These are phyloP conservation scores for Bubo scandiacus DNA, from an alignment of 2,113 vertebrate species.

Conservation along the genomic window DNA sequence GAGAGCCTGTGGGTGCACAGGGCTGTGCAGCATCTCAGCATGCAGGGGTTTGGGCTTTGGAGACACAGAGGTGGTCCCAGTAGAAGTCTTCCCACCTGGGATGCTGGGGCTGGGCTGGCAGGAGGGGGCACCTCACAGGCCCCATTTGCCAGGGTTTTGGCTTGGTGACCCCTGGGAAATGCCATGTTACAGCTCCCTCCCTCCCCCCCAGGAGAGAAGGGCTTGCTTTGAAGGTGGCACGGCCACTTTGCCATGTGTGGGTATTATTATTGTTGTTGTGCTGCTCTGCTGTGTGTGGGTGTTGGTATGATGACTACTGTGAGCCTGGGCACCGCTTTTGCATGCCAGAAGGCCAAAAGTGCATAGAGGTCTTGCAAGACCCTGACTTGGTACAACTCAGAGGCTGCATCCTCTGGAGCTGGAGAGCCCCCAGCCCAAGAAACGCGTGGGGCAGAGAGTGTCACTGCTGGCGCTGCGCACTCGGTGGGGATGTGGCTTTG, in stretches of 20 bases:
- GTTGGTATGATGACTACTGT: background rate
- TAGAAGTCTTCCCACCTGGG: background rate
- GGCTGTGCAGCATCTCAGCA: background rate
- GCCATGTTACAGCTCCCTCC: background rate
- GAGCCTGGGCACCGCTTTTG: background rate
- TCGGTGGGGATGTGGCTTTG: accelerated
- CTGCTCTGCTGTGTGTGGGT: background rate
- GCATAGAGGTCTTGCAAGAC: background rate
- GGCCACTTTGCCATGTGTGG: background rate
- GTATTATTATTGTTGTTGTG: background rate
- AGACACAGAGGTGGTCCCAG: background rate
- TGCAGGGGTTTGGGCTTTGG: background rate
- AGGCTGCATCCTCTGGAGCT: background rate
- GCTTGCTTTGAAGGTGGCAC: background rate
- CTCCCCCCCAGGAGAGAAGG: background rate
- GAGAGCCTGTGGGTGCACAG: accelerated
- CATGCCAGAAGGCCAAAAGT: background rate
- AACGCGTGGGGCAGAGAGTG: background rate
- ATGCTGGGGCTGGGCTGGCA: background rate
- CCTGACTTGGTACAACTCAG: background rate
- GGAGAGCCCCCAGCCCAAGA: background rate
- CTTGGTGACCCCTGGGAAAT: background rate
- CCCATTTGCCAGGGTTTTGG: background rate
- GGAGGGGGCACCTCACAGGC: background rate
- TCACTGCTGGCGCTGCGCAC: accelerated